Evolutionary conservation across 2,888 invertebrate genomes (phyloP), one percentile per base, ranked within the genome.

Genomic region (Julus scandinavius): DNA sequence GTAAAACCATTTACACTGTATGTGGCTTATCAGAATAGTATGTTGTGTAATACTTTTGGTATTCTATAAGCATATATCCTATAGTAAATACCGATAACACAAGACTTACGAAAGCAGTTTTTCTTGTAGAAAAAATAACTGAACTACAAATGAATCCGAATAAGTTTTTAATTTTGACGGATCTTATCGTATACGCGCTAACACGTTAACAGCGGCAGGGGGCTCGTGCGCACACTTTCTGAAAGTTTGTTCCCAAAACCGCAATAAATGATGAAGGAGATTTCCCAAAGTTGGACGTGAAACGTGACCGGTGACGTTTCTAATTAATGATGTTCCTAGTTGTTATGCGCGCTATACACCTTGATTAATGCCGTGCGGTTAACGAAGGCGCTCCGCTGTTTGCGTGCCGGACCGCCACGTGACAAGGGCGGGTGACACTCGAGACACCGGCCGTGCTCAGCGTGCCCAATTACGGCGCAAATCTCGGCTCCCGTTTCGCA

Each of bases 401-500:
- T 29, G 29, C 29, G 29, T 29, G 29, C 29, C 29, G 29, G 29
- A 29, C 29, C 29, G 29, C 29, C 15, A 58, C 58, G 58, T 58
- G 58, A 58, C 58, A 15, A 11, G 63, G n/a, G 63, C 5, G n/a
- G n/a, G 54, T 9, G 54, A 9, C 54, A 54, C 54, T 15, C 54
- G 15, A 17, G 54, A 50, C 50, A 6, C 50, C 50, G 50, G 54
- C 54, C 54, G 54, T 54, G 54, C 54, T 54, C 54, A 3, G 9
- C 54, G 9, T 63, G 63, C n/a, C n/a, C 63, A 63, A 63, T 63
- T n/a, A 63, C 13, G 63, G 63, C 15, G n/a, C 63, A 63, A 63
- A 63, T 63, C 63, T 63, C 63, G 63, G 63, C 63, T 63, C 63
- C 63, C 63, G 63, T 63, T 63, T 63, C 63, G n/a, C n/a, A n/a